Evolutionary conservation across 1,140 invertebrate genomes (phyloP).

Genomic region (Calliphora vicina): DNA sequence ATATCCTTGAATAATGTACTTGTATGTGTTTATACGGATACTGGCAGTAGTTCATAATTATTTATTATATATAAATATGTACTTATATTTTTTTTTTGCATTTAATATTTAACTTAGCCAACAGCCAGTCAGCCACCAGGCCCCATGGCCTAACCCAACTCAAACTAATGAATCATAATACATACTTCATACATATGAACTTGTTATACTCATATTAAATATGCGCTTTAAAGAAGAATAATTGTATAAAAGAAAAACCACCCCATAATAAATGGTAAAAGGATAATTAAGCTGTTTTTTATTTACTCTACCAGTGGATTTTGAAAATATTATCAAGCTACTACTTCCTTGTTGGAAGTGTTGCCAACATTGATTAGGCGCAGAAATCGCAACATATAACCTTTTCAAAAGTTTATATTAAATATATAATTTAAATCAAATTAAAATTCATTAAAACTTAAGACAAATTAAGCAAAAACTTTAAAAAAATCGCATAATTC

Average conservation of each 20-base stretch:
- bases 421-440: too few relatives aligned
- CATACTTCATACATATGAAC: neutral
- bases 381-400: too few relatives aligned
- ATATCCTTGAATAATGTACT: neutral
- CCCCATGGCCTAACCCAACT: slow-evolving; percentile 1
- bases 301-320: neutral
- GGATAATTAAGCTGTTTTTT: slow-evolving; percentile 10
- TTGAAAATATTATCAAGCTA: neutral
- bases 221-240: neutral
- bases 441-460: too few relatives aligned
- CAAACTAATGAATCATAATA: neutral
- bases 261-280: neutral
- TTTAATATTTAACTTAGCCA: too few relatives aligned
- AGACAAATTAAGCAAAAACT: too few relatives aligned
- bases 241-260: neutral
- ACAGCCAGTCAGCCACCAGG: neutral
- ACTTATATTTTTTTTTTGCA: too few relatives aligned
- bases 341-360: neutral
- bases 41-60: too few relatives aligned
- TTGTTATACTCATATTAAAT: neutral
- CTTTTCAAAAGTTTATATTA: too few relatives aligned
- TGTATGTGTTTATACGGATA: too few relatives aligned
- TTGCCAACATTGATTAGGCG: neutral
- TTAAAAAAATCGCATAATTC: too few relatives aligned
- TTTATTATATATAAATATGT: neutral